Evolutionary conservation across 1,140 invertebrate species (phyloP).

Genomic region (Trichonephila inaurata): DNA sequence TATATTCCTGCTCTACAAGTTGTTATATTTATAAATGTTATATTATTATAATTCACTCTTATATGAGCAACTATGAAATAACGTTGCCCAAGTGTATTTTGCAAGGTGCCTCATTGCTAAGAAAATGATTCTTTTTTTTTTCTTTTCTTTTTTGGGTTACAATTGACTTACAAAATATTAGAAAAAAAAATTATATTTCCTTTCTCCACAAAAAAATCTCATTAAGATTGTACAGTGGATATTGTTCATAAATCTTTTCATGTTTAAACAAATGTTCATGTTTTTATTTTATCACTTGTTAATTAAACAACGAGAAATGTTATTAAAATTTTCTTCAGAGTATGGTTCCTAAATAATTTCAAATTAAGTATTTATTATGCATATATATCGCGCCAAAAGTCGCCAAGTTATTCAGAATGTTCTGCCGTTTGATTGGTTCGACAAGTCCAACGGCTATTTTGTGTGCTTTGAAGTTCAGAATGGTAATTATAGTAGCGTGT

Average conservation of each 20-base stretch:
- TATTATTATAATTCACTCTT: slow-evolving; percentile 69
- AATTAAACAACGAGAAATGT: background rate
- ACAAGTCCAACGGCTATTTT: no score
- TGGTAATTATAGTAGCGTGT: no score
- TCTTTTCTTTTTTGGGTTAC: background rate
- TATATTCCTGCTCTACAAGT: slow-evolving; percentile 55
- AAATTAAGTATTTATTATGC: background rate
- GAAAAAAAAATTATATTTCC: background rate
- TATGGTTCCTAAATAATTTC: background rate
- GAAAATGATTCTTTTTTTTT: slow-evolving; percentile 24
- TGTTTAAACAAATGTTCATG: background rate
- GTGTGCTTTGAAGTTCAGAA: no score
- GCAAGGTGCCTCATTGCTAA: slow-evolving; percentile 51
- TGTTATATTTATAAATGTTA: slow-evolving; percentile 75
- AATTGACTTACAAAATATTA: background rate
- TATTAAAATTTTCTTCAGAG: background rate
- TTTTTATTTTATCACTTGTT: slow-evolving; percentile 29
- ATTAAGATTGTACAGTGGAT: background rate
- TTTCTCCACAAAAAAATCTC: background rate
- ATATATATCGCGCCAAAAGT: background rate
- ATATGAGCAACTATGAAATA: slow-evolving; percentile 7
- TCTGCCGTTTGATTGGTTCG: no score
- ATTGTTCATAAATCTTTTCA: slow-evolving; percentile 2
- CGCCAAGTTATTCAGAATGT: background rate
- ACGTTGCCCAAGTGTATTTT: slow-evolving; percentile 50